Conservation (phyloP, 2,113 vertebrate genomes). For the Syrmaticus mikado region DNA sequence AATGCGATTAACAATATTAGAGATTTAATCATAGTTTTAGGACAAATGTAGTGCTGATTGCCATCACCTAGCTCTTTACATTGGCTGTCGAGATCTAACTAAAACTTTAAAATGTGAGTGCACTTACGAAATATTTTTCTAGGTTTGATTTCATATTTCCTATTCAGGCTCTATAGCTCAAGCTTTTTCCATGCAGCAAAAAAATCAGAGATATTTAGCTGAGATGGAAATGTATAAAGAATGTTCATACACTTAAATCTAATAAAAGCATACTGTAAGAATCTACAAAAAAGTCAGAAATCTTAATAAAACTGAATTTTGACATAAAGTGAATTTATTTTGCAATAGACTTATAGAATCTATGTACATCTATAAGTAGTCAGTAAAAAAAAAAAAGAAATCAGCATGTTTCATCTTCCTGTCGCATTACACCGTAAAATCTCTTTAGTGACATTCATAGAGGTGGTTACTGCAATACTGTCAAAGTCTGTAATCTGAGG, state of each 20-base stretch:
- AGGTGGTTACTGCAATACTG: background rate
- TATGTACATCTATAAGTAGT: background rate
- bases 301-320: conserved; percentile 7
- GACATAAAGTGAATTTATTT: conserved; percentile 25
- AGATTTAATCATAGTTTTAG: background rate
- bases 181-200: background rate
- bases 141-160: background rate
- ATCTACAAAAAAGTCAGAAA: background rate
- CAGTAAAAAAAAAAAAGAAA: conserved; percentile 4
- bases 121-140: background rate
- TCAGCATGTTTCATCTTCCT: background rate
- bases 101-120: background rate
- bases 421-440: background rate
- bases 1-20: background rate
- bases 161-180: background rate
- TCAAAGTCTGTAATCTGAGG: conserved; percentile 44
- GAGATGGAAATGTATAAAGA: background rate
- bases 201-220: background rate
- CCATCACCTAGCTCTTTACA: background rate
- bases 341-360: background rate
- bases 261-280: background rate
- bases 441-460: background rate
- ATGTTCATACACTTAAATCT: background rate
- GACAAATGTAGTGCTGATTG: background rate
- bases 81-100: background rate